Evolutionary conservation across 2,888 invertebrate genomes (phyloP).

Genomic region (Asteroscopus sphinx): DNA sequence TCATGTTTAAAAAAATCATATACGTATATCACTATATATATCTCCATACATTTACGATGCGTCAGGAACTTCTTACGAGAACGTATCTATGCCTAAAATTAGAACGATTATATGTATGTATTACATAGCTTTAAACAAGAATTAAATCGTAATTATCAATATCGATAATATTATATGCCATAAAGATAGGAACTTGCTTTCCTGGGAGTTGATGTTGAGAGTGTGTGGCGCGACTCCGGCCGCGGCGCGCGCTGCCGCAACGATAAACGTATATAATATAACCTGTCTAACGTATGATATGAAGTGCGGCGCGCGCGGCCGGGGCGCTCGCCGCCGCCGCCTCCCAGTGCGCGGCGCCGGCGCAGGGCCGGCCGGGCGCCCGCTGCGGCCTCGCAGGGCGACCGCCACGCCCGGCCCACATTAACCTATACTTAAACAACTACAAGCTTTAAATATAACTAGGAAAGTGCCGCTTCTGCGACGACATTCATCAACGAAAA

Average conservation of each 20-base stretch:
- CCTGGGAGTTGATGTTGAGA: constrained; percentile 89
- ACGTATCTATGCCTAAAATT: constrained; percentile 90
- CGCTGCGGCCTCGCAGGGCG: constrained; percentile 62
- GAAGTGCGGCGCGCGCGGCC: constrained; percentile 82
- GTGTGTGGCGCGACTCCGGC: constrained; percentile 82
- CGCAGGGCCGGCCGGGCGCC: constrained; percentile 73
- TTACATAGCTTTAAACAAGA: constrained; percentile 91
- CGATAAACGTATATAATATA: constrained; percentile 89
- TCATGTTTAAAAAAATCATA: constrained; percentile 89
- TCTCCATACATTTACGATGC: constrained; percentile 90
- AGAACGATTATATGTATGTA: constrained; percentile 91
- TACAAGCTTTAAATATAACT: constrained; percentile 90
- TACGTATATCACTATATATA: constrained; percentile 90
- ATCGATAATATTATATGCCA: constrained; percentile 91
- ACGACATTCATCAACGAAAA: constrained; percentile 87
- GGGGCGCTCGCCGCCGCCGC: constrained; percentile 84
- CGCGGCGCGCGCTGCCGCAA: constrained; percentile 81
- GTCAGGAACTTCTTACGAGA: constrained; percentile 90
- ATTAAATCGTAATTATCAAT: constrained; percentile 91
- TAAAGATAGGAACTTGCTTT: constrained; percentile 91
- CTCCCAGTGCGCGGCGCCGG: constrained; percentile 88
- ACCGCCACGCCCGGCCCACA: constrained; percentile 76
- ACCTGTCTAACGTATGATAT: constrained; percentile 90
- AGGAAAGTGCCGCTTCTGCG: constrained; percentile 84
- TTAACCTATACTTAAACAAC: constrained; percentile 87